A percentile compares a stretch with the other conserved stretches of the same genome.
These are phyloP conservation scores for Ellobius talpinus DNA, from an alignment of 2,113 vertebrate genomes.

Conservation along the genomic window DNA sequence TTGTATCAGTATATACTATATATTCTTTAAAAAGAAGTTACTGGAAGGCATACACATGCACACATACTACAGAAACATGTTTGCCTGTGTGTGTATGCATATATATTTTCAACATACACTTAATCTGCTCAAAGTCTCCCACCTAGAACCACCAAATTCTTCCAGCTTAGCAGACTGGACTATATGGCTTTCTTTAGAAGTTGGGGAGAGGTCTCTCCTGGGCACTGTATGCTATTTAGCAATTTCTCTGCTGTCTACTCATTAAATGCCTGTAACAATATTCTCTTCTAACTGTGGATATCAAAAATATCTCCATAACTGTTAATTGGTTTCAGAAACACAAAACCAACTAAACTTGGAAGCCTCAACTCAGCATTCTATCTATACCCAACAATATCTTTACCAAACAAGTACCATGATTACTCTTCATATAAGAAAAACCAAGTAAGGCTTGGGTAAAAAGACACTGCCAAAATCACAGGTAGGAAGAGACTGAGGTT, in stretches of 20 bases:
- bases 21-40: background rate
- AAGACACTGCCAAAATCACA: background rate
- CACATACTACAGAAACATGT: too few species aligned
- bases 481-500: background rate
- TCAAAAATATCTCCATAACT: background rate
- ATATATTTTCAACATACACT: background rate
- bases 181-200: background rate
- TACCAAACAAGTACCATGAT: background rate
- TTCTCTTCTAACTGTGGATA: background rate
- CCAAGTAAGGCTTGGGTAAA: background rate
- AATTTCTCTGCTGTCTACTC: background rate
- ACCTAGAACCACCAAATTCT: background rate
- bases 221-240: background rate
- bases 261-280: background rate
- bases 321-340: background rate
- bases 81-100: background rate
- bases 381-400: background rate
- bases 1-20: background rate
- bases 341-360: background rate
- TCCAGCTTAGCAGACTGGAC: background rate
- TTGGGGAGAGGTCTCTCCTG: rapidly evolving
- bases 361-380: background rate
- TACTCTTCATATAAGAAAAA: background rate
- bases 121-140: background rate
- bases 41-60: background rate